Conservation (phyloP, 2,113 vertebrate species). For the Acanthochromis polyacanthus region DNA sequence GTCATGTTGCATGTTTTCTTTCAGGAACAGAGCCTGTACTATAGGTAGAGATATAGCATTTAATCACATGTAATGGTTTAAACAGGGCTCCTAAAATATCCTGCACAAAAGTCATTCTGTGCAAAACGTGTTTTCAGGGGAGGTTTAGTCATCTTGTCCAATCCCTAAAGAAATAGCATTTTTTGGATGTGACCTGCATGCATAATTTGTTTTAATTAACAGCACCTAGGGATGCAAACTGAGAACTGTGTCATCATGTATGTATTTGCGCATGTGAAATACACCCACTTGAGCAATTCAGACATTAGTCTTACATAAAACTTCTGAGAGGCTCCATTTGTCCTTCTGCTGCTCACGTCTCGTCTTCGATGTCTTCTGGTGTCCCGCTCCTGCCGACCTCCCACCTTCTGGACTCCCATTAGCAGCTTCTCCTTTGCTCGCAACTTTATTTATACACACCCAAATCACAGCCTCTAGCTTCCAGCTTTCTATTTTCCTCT, state of each 20-base stretch:
- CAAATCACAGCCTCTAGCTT: constrained; percentile 82
- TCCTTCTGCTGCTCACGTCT: constrained; percentile 8
- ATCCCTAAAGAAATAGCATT: not conserved
- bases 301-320: not conserved
- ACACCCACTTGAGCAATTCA: constrained; percentile 1
- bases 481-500: constrained; percentile 84
- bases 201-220: not conserved
- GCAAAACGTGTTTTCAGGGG: not conserved
- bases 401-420: constrained; percentile 58
- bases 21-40: no score
- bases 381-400: constrained; percentile 42
- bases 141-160: not conserved
- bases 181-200: not conserved
- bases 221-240: not conserved
- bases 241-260: not conserved
- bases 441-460: constrained; percentile 79
- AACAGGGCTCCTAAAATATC: not conserved
- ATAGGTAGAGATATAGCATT: no score
- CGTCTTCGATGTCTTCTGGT: constrained; percentile 40
- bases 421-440: constrained; percentile 64
- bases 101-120: not conserved
- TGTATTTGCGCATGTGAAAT: constrained; percentile 1
- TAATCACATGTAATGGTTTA: no score
- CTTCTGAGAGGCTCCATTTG: not conserved
- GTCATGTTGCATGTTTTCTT: no score